Evolutionary conservation across 2,113 vertebrate species (phyloP).

Genomic region (Notothenia coriiceps): DNA sequence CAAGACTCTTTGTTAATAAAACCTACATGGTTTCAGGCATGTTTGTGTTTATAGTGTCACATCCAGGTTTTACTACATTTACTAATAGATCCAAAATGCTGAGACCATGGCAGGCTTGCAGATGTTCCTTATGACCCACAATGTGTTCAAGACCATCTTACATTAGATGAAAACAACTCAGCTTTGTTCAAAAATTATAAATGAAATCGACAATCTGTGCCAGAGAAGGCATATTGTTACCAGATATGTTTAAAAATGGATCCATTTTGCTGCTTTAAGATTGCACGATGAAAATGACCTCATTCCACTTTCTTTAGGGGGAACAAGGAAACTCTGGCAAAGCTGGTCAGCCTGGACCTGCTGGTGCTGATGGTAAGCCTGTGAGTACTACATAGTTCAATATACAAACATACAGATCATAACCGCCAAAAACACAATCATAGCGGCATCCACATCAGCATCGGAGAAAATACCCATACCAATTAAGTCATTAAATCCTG

Average conservation of each 20-base stretch:
- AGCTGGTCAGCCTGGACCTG: conserved; percentile 89
- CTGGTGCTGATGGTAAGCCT: conserved; percentile 99
- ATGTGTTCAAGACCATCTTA: conserved; percentile 36
- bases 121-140: conserved; percentile 57
- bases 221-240: conserved; percentile 22
- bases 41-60: conserved; percentile 78
- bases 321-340: conserved; percentile 88
- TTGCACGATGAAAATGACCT: background rate
- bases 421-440: conserved; percentile 38
- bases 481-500: conserved; percentile 36
- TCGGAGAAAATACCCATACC: conserved; percentile 29
- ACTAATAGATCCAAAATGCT: conserved; percentile 61
- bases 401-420: conserved; percentile 80
- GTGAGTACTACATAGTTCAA: conserved; percentile 98
- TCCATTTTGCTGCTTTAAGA: conserved; percentile 14
- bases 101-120: conserved; percentile 53
- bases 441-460: conserved; percentile 23
- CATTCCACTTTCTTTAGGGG: conserved; percentile 82
- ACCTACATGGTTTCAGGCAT: conserved; percentile 41
- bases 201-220: conserved; percentile 29
- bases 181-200: conserved; percentile 26
- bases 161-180: conserved; percentile 32
- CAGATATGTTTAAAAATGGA: conserved; percentile 15
- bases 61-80: conserved; percentile 58
- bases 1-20: conserved; percentile 43